Percentiles rank a stretch among this genome's conserved stretches.
Evolutionary conservation across 2,888 invertebrate species (phyloP).

Genomic region (Eupithecia tripunctaria): DNA sequence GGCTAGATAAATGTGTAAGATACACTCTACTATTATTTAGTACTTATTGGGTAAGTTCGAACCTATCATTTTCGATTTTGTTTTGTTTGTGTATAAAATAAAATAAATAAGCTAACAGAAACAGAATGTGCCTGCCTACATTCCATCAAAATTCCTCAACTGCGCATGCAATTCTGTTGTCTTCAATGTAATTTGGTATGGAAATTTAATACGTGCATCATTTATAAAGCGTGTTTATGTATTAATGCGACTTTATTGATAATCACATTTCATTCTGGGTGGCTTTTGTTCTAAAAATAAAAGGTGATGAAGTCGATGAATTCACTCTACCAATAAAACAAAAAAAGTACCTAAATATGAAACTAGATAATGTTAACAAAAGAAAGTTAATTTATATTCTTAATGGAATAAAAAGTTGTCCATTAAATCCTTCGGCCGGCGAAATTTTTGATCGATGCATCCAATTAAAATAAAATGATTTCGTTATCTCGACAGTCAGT

Average conservation of each 20-base stretch:
- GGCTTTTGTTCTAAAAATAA: background rate
- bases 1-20: too few species aligned
- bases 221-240: conserved; percentile 1
- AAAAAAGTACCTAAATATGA: background rate
- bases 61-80: background rate
- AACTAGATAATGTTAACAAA: background rate
- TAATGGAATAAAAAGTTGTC: too few species aligned
- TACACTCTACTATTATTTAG: too few species aligned
- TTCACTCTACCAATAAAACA: background rate
- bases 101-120: background rate
- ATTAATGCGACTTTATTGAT: conserved; percentile 3
- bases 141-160: conserved; percentile 4
- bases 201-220: conserved; percentile 5
- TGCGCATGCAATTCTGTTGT: background rate
- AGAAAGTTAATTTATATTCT: background rate
- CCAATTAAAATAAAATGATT: too few species aligned
- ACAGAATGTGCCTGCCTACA: background rate
- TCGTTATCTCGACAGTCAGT: too few species aligned
- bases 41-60: background rate
- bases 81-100: background rate
- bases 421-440: too few species aligned
- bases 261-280: background rate
- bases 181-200: conserved; percentile 1
- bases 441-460: too few species aligned
- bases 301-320: background rate